phyloP scores from a whole-genome alignment of 2,113 vertebrate genomes.

The Myrmecophaga tridactyla region DNA sequence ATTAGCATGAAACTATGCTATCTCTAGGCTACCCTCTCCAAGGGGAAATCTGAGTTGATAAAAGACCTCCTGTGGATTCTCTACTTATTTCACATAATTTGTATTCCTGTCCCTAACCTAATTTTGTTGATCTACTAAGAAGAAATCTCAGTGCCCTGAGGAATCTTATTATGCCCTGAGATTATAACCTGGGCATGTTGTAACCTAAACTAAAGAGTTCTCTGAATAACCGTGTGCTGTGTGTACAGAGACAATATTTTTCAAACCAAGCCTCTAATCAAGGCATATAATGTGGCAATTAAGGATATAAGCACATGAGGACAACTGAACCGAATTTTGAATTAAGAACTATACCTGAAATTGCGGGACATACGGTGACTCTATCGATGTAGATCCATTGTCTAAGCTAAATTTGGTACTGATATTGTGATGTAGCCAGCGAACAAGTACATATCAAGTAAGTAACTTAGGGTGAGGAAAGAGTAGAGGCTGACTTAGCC shows the following conservation, averaged over 20 bases:
- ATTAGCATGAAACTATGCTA: slow-evolving; percentile 48
- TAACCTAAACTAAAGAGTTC: background rate
- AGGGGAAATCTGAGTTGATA: slow-evolving; percentile 31
- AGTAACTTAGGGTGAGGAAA: background rate
- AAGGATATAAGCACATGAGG: background rate
- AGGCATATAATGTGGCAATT: background rate
- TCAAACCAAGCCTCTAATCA: background rate
- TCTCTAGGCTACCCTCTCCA: slow-evolving; percentile 14
- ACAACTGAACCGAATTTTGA: background rate
- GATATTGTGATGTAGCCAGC: background rate
- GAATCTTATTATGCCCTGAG: background rate
- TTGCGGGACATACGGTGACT: background rate
- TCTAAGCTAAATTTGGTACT: background rate
- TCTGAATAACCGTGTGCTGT: background rate
- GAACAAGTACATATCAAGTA: background rate
- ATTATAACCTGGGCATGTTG: background rate
- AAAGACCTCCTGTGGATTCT: slow-evolving; percentile 45
- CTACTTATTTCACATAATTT: slow-evolving; percentile 55
- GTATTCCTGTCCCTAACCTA: slow-evolving; percentile 57
- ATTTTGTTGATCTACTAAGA: slow-evolving; percentile 53
- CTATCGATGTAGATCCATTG: background rate
- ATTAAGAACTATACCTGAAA: background rate
- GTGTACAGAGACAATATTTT: background rate
- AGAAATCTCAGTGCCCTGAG: background rate
- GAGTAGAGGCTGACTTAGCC: background rate